Evolutionary conservation across 2,113 vertebrate species (phyloP).

Genomic region (Urocynchramus pylzowi): DNA sequence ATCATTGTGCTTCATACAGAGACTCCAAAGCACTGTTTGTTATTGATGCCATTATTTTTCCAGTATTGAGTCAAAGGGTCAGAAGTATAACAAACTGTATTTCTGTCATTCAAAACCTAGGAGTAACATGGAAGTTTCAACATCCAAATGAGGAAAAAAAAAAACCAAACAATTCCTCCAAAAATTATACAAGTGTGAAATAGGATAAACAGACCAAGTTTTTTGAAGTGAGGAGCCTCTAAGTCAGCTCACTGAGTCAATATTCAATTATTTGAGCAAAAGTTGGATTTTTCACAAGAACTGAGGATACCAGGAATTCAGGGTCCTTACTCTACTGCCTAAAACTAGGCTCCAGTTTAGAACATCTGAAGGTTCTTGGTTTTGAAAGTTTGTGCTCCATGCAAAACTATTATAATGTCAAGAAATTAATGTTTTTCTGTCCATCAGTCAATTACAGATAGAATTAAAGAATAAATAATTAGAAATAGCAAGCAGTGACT

Average conservation of each 20-base stretch:
- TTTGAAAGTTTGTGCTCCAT: not conserved
- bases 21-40: not conserved
- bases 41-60: not conserved
- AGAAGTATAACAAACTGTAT: not conserved
- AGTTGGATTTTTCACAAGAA: not conserved
- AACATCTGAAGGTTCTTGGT: not conserved
- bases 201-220: not conserved
- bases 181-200: not conserved
- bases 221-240: not conserved
- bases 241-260: not conserved
- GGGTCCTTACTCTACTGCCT: not conserved
- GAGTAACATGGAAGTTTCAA: not conserved
- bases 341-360: not conserved
- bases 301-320: not conserved
- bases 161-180: accelerated
- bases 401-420: not conserved
- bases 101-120: not conserved
- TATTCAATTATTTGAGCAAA: not conserved
- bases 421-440: not conserved
- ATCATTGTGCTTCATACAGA: not conserved
- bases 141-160: not conserved
- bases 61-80: not conserved
- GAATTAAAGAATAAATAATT: not conserved
- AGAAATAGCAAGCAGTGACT: not conserved
- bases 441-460: not conserved